A percentile compares a stretch with the other conserved stretches of the same genome.
phyloP scores from a whole-genome alignment of 2,797 vertebrate species.

The Eidolon dupreanum region DNA sequence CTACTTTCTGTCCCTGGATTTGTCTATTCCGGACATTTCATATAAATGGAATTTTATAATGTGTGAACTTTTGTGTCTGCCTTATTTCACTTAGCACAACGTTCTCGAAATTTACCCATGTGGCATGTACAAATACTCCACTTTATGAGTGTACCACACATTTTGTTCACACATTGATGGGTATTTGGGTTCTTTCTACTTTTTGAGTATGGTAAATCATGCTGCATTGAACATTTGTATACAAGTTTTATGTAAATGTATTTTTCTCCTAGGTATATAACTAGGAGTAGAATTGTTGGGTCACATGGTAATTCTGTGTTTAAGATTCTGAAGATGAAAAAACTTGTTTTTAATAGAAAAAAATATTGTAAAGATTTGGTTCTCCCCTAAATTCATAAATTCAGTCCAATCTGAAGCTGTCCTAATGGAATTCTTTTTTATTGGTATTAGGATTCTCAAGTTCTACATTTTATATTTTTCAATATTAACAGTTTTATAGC shows the following conservation, averaged over 20 bases:
- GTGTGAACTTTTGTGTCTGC: neutral
- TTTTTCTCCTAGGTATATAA: neutral
- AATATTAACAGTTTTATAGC: neutral
- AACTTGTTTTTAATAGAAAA: neutral
- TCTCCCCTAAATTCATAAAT: neutral
- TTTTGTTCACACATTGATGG: neutral
- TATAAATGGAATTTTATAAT: neutral
- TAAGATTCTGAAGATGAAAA: neutral
- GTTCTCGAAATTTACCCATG: neutral
- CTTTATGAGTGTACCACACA: neutral
- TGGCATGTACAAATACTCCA: neutral
- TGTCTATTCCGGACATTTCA: neutral
- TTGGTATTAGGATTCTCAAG: neutral
- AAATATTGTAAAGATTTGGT: neutral
- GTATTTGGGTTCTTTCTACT: neutral
- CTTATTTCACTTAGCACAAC: neutral
- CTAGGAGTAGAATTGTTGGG: neutral
- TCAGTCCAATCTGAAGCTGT: neutral
- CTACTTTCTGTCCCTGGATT: neutral
- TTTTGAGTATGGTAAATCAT: neutral
- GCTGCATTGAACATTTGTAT: neutral
- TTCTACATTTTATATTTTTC: neutral
- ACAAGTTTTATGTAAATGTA: neutral
- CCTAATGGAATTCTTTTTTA: neutral
- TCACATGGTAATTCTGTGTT: neutral